phyloP scores from a whole-genome alignment of 2,888 invertebrate genomes.

The Zaprionus bogoriensis region DNA sequence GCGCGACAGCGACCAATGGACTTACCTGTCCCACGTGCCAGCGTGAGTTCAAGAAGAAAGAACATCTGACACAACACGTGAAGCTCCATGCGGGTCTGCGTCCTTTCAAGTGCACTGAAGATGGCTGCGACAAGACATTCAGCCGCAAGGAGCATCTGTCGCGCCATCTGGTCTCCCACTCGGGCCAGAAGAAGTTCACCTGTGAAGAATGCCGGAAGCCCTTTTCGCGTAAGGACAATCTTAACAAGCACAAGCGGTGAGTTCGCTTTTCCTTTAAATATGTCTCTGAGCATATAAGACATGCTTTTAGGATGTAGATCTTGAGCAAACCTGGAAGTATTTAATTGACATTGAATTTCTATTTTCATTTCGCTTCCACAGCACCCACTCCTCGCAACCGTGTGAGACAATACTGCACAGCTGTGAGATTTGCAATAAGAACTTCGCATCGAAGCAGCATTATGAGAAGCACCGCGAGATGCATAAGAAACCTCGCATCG shows the following conservation, averaged over 20 bases:
- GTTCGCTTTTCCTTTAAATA: too few relatives aligned
- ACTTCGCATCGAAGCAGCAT: constrained; percentile 87
- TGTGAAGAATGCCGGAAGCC: constrained; percentile 86
- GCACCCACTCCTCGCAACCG: constrained; percentile 77
- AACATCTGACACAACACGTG: constrained; percentile 87
- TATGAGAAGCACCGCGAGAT: constrained; percentile 86
- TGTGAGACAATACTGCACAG: constrained; percentile 84
- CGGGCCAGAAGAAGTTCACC: constrained; percentile 87
- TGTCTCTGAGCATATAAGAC: not conserved
- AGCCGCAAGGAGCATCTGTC: constrained; percentile 88
- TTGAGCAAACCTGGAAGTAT: too few relatives aligned
- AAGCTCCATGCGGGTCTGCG: constrained; percentile 87
- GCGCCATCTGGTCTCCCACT: constrained; percentile 87
- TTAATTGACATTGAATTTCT: not conserved
- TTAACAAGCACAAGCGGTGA: constrained; percentile 82
- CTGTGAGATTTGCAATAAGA: constrained; percentile 87
- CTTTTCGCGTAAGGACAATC: constrained; percentile 83
- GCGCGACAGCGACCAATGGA: constrained; percentile 10
- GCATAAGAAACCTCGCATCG: constrained; percentile 79
- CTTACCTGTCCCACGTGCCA: constrained; percentile 84
- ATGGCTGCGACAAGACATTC: constrained; percentile 86
- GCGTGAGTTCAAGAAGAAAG: constrained; percentile 87
- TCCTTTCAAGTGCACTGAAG: constrained; percentile 86
- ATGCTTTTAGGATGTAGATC: not conserved
- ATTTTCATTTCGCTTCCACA: constrained; percentile 25